Percentiles rank a stretch among this genome's conserved stretches.
Evolutionary conservation across 2,888 invertebrate genomes (phyloP).

Genomic region (Luffia ferchaultella): DNA sequence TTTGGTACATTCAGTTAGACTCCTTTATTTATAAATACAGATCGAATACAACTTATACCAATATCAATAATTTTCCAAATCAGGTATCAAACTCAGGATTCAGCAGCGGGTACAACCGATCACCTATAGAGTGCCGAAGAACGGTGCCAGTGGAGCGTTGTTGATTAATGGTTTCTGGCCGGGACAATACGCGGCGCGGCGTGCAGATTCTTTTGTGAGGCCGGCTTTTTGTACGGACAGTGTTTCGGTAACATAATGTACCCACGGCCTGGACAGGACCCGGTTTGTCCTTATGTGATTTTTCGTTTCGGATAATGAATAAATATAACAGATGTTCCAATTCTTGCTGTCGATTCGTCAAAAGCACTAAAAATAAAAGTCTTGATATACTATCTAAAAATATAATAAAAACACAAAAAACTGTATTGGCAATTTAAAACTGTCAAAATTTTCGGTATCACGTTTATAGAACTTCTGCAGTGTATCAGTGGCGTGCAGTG

Average conservation of each 20-base stretch:
- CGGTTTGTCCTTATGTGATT: slow-evolving; percentile 1
- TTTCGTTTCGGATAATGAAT: too few relatives aligned
- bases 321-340: too few relatives aligned
- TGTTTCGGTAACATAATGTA: slow-evolving; percentile 45
- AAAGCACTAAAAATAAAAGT: too few relatives aligned
- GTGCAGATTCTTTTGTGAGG: slow-evolving; percentile 60
- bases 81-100: neutral
- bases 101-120: neutral
- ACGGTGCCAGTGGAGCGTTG: slow-evolving; percentile 49
- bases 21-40: too few relatives aligned
- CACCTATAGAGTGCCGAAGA: slow-evolving; percentile 33
- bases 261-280: slow-evolving; percentile 10
- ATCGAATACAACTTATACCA: neutral
- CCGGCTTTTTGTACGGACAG: slow-evolving; percentile 56
- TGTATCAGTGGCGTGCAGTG: too few relatives aligned
- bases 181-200: slow-evolving; percentile 42
- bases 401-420: too few relatives aligned
- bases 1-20: too few relatives aligned
- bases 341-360: too few relatives aligned
- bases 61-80: neutral
- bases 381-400: too few relatives aligned
- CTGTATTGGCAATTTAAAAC: too few relatives aligned
- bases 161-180: slow-evolving; percentile 51
- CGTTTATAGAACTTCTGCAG: too few relatives aligned
- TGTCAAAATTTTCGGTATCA: too few relatives aligned